These are phyloP conservation scores for Pteronura brasiliensis DNA, from an alignment of 2,113 vertebrate genomes.

Conservation along the genomic window DNA sequence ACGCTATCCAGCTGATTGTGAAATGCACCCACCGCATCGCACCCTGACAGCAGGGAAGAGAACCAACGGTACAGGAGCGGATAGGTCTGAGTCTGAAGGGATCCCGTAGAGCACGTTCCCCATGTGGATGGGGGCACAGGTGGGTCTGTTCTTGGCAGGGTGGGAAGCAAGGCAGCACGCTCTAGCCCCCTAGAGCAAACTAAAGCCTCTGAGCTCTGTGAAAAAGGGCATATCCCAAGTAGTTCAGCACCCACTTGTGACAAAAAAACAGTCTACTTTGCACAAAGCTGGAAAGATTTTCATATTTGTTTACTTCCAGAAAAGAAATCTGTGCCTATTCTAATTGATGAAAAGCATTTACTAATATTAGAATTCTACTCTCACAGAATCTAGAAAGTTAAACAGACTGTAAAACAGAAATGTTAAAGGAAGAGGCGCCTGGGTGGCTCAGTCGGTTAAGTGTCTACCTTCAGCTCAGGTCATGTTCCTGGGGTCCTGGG, in stretches of 20 bases:
- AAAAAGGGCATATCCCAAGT: background rate
- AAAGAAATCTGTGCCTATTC: background rate
- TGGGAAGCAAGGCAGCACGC: background rate
- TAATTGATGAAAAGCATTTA: background rate
- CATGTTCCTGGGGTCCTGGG: background rate
- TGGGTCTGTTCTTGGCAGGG: background rate
- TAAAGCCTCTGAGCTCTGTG: background rate
- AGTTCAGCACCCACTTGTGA: background rate
- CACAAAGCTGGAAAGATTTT: background rate
- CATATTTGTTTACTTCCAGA: background rate
- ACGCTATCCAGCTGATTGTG: no score
- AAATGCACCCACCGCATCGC: background rate
- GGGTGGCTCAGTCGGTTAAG: background rate
- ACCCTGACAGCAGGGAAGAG: background rate
- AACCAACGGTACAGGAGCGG: background rate
- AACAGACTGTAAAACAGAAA: background rate
- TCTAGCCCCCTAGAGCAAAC: background rate
- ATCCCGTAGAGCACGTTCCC: background rate
- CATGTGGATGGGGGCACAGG: rapidly evolving
- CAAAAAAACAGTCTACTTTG: background rate
- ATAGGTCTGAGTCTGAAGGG: background rate
- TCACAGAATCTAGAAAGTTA: background rate
- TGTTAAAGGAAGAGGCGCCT: background rate
- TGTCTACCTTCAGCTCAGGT: background rate
- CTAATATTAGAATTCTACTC: background rate